Evolutionary conservation across 2,888 invertebrate species (phyloP).

Genomic region (Diaphora mendica): DNA sequence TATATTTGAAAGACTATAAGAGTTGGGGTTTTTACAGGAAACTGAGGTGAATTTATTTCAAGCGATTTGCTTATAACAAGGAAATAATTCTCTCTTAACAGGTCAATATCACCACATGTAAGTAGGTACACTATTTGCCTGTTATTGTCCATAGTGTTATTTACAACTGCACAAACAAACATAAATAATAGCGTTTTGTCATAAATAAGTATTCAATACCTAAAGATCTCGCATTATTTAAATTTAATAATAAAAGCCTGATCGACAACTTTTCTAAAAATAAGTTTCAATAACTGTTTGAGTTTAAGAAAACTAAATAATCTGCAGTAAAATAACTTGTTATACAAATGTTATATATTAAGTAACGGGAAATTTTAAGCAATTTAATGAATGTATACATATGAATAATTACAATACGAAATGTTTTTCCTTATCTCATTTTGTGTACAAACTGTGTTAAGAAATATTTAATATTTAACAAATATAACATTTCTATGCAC

Average conservation of each 20-base stretch:
- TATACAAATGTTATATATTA: background rate
- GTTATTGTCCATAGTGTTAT: background rate
- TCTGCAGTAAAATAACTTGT: background rate
- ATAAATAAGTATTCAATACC: background rate
- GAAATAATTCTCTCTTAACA: background rate
- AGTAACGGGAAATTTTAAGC: background rate
- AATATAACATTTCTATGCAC: background rate
- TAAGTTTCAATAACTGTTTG: background rate
- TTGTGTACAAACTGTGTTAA: background rate
- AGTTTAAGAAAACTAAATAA: background rate
- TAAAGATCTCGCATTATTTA: constrained; percentile 7
- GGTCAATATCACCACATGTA: background rate
- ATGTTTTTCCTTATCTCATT: no score
- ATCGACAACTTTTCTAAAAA: constrained; percentile 1
- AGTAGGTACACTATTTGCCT: constrained; percentile 16
- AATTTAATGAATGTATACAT: background rate
- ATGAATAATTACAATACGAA: no score
- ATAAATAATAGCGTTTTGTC: background rate
- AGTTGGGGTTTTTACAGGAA: constrained; percentile 10
- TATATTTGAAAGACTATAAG: background rate
- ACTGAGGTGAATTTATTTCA: background rate
- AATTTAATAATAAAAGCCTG: background rate
- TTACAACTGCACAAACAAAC: background rate
- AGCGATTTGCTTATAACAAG: background rate
- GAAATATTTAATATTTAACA: background rate